Evolutionary conservation across 92 coral and sea anemone genomes (phyloP).

Genomic region (Porites rus): DNA sequence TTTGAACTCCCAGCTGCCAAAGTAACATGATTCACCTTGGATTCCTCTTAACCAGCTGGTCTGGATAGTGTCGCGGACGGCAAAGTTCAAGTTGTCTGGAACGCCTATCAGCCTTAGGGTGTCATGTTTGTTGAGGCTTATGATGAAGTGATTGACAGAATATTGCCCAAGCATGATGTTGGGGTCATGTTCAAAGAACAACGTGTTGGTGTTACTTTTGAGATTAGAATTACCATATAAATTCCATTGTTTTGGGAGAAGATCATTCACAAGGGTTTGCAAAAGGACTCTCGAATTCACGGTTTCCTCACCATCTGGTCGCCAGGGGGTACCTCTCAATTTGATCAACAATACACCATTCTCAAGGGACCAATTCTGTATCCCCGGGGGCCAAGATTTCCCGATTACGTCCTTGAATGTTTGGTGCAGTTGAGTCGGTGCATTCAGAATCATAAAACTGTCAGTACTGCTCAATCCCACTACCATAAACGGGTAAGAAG

Average conservation of each 20-base stretch:
- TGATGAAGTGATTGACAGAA: conserved; percentile 31
- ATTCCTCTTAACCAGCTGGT: conserved; percentile 60
- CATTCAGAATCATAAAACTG: conserved; percentile 59
- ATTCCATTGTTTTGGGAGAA: conserved; percentile 55
- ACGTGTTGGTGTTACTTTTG: conserved; percentile 46
- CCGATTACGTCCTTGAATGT: conserved; percentile 45
- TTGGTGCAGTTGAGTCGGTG: conserved; percentile 50
- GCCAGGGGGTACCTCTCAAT: conserved; percentile 62
- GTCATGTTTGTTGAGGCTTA: conserved; percentile 63
- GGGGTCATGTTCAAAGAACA: conserved; percentile 61
- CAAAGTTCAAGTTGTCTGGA: conserved; percentile 44
- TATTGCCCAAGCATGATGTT: conserved; percentile 28
- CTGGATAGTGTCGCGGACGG: conserved; percentile 54
- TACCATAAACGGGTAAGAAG: conserved; percentile 54
- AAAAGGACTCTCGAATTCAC: conserved; percentile 50
- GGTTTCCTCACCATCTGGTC: conserved; percentile 55
- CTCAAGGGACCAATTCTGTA: conserved; percentile 51
- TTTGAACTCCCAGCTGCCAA: conserved; percentile 67
- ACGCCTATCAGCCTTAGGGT: conserved; percentile 59
- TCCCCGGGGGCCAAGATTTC: conserved; percentile 59
- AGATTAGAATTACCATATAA: conserved; percentile 16
- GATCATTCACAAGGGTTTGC: conserved; percentile 48
- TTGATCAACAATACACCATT: conserved; percentile 53
- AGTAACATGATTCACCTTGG: conserved; percentile 52
- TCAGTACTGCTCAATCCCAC: conserved; percentile 72